Base-by-base conservation (phyloP, 2,888 invertebrate genomes). In the Chloromyia formosa region DNA sequence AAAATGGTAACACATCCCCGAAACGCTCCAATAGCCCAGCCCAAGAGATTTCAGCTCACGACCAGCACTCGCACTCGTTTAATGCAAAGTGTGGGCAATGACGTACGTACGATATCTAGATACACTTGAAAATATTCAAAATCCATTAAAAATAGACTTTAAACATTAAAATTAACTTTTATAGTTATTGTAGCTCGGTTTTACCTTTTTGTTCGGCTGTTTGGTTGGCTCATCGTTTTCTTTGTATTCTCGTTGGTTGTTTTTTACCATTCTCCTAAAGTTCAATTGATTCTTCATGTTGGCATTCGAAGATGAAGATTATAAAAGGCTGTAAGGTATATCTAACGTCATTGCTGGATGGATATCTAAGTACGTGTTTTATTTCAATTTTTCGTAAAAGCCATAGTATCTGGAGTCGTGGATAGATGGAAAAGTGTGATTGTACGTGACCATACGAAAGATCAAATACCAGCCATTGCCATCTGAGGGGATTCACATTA, bases 331-430 rank as follows among this genome's bases (percentile, higher is more conserved):
- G 16, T 60, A 60, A 12, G 58, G n/a, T 12, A 20, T 18, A 61
- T 66, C 66, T 49, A 66, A 66, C 66, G 66, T 66, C 66, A 66
- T 45, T 49, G 49, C 49, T 66, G n/a, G 62, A 35, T 16, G 22
- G 16, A 66, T 66, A 35, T 22, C 16, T 66, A 66, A 20, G 16
- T 66, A 66, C 66, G 66, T 66, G 66, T 49, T 66, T 66, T 66
- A 66, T 66, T 66, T 66, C 66, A 66, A 66, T 66, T 66, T 66
- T 66, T 66, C 66, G 66, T 66, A 49, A 66, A 66, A 66, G 45
- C 35, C 66, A 66, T 45, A 66, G 45, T 35, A 35, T 35, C 27
- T 35, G 27, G 27, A 35, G 7, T 35, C 27, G 27, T 66, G 45
- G 66, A 66, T 49, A 49, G 66, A 66, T 66, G 22, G 18, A 66